Evolutionary conservation across 2,888 invertebrate genomes (phyloP).

Genomic region (Drosophila paracracens): DNA sequence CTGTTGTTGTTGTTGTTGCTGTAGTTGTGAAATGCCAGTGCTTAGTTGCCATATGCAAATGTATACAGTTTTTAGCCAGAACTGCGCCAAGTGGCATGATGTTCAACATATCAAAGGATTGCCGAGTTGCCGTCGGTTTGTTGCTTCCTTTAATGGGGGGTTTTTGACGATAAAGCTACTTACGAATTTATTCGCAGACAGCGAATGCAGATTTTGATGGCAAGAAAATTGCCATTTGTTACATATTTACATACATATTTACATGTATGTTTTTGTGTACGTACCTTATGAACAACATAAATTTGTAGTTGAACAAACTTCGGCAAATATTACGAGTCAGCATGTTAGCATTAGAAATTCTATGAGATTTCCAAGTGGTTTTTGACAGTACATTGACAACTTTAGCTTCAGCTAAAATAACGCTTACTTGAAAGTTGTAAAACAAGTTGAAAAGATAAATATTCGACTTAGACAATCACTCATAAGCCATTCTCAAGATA

Average conservation of each 20-base stretch:
- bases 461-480: neutral
- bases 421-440: neutral
- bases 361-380: constrained; percentile 8
- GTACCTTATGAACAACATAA: neutral
- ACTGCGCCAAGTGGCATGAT: constrained; percentile 76
- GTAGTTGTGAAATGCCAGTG: constrained; percentile 25
- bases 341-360: constrained; percentile 5
- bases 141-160: constrained; percentile 27
- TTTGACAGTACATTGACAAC: neutral
- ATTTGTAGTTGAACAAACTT: constrained; percentile 23
- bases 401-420: neutral
- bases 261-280: neutral
- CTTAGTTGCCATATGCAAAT: constrained; percentile 68
- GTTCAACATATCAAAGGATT: constrained; percentile 77
- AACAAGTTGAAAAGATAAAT: neutral
- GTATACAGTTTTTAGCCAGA: constrained; percentile 64
- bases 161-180: constrained; percentile 42
- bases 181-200: constrained; percentile 39
- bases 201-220: constrained; percentile 13
- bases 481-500: neutral
- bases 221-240: constrained; percentile 2
- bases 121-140: constrained; percentile 36
- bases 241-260: neutral
- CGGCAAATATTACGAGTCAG: constrained; percentile 1
- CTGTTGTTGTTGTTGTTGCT: constrained; percentile 12